phyloP scores from a whole-genome alignment of 2,888 invertebrate species.

The Perithous albicinctus region DNA sequence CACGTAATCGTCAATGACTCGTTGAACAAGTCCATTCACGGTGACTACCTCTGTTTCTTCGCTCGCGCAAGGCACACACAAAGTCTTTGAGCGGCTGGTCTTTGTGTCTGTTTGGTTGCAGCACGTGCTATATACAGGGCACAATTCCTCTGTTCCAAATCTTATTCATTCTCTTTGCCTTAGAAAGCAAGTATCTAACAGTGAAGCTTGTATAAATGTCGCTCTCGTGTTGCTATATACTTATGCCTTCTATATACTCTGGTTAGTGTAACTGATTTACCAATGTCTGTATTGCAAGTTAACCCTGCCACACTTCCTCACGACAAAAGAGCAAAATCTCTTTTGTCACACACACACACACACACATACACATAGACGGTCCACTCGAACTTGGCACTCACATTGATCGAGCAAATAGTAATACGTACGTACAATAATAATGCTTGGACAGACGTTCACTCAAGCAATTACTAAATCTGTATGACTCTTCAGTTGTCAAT shows the following conservation, averaged over 20 bases:
- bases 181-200: slow-evolving; percentile 25
- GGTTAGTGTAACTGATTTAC: slow-evolving; percentile 5
- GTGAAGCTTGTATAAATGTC: not conserved
- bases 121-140: slow-evolving; percentile 28
- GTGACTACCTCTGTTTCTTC: slow-evolving; percentile 35
- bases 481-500: not conserved
- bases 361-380: too few relatives aligned
- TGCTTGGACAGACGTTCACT: not conserved
- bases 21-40: slow-evolving; percentile 60
- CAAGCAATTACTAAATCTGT: slow-evolving; percentile 31
- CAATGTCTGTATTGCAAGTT: not conserved
- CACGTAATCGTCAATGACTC: slow-evolving; percentile 63
- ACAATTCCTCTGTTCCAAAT: slow-evolving; percentile 23
- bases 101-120: not conserved
- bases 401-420: slow-evolving; percentile 7
- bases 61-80: slow-evolving; percentile 10
- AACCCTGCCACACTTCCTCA: slow-evolving; percentile 27
- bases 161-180: slow-evolving; percentile 45
- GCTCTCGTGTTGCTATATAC: not conserved
- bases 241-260: not conserved
- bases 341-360: slow-evolving; percentile 31
- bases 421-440: not conserved
- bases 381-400: slow-evolving; percentile 34
- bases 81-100: not conserved
- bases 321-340: slow-evolving; percentile 38